Base-by-base conservation (phyloP, 2,888 invertebrate species). In the Drosophila kokeensis region DNA sequence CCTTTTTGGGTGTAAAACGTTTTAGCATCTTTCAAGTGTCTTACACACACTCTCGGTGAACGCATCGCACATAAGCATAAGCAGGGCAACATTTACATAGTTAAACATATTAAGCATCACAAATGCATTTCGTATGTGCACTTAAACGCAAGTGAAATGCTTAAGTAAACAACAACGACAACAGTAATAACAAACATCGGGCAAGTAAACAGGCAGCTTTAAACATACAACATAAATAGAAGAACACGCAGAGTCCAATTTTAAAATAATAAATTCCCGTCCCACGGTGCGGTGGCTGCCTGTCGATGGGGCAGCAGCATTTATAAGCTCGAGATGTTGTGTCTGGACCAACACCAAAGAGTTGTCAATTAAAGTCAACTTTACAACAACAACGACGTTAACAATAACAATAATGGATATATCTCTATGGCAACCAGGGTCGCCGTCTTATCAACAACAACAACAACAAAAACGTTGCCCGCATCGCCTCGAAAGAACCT, bases 361-460 rank as follows among this genome's bases (percentile, higher is more conserved):
- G 72, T 76, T 90, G 90, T 87, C 90, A 90, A 87, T 90, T 89
- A 87, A 84, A 89, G 84, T 89, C 87, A 90, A 86, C 80, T 45
- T 45, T 24, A 87, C 69, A 40, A 67, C 54, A 79, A 62, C 55
- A 61, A 50, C 45, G 54, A 18, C 34, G 50, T 27, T 36, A 60
- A 69, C 66, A 74, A 69, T 73, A 60, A 80, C 71, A 76, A 81
- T 81, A 68, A 77, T 81, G 72, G 49, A 72, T 62, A 77, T 49
- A 81, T 64, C 71, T 70, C 71, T 61, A 81, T 81, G 71, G 45
- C 77, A 68, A 54, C 66, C 65, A 32, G 72, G 71, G 77, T 70
- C 71, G 57, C 49, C 15, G 65, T 32, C 63, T 76, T 73, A 76
- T 67, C 67, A 73, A 55, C 54, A 27, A 55, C 54, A 27, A 27